These are phyloP conservation scores for Uropsilus gracilis DNA, from an alignment of 2,113 vertebrate genomes.

Conservation along the genomic window DNA sequence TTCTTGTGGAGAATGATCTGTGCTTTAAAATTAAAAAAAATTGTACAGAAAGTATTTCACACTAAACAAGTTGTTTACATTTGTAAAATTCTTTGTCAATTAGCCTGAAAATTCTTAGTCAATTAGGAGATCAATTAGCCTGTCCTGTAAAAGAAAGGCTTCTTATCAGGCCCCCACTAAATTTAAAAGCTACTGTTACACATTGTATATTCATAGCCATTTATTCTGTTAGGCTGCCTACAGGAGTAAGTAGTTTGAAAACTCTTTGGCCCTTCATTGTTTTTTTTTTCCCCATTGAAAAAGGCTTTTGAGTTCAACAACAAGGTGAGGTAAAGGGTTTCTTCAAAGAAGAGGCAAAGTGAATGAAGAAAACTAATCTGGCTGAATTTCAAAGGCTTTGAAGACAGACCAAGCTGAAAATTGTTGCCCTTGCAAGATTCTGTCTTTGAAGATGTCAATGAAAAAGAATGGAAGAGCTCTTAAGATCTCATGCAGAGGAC, in stretches of 20 bases:
- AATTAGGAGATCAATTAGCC: not conserved
- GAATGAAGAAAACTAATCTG: not conserved
- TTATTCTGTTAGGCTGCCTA: slow-evolving; percentile 15
- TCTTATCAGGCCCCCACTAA: not conserved
- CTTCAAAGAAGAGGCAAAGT: slow-evolving; percentile 2
- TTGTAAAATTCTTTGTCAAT: not conserved
- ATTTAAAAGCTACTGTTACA: not conserved
- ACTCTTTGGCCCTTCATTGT: not conserved
- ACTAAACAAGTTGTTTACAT: slow-evolving; percentile 7
- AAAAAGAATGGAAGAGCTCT: not conserved
- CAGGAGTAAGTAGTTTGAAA: not conserved
- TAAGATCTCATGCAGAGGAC: not conserved
- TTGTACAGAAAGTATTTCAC: not conserved
- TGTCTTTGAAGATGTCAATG: slow-evolving; percentile 13
- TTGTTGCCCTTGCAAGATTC: slow-evolving; percentile 15
- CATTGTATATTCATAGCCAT: not conserved
- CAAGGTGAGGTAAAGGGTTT: not conserved
- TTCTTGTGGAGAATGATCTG: not conserved
- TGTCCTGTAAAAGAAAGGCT: not conserved
- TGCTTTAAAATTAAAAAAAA: not conserved
- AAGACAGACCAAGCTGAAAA: slow-evolving; percentile 24
- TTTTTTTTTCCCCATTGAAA: not conserved
- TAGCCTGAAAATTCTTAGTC: too few species aligned
- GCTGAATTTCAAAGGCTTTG: slow-evolving; percentile 29
- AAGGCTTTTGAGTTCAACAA: not conserved